Conservation (phyloP, 2,797 vertebrate genomes). For the Tragopan temminckii region DNA sequence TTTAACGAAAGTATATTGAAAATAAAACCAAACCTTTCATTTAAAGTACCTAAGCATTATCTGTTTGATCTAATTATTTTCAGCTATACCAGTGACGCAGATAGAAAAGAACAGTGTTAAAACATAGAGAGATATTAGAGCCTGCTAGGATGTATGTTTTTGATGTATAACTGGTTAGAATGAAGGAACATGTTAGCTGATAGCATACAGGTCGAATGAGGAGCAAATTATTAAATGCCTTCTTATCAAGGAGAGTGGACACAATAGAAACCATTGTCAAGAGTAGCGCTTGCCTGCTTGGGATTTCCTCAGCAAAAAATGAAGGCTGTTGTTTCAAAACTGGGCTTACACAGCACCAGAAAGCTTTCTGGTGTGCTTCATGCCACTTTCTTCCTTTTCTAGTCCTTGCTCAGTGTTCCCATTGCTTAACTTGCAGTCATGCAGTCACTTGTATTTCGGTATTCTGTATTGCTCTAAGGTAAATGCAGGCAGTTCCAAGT, state of each 20-base stretch:
- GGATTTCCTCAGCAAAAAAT: neutral
- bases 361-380: neutral
- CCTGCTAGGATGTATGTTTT: neutral
- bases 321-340: neutral
- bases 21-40: neutral
- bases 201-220: neutral
- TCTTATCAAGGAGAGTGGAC: neutral
- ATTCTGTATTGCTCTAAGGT: neutral
- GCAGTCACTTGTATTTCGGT: neutral
- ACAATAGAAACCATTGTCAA: neutral
- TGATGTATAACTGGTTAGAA: neutral
- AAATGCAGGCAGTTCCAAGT: neutral
- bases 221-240: neutral
- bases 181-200: neutral
- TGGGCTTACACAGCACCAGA: neutral
- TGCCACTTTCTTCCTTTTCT: neutral
- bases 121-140: neutral
- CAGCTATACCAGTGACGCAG: neutral
- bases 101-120: neutral
- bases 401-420: neutral
- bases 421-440: rapidly evolving
- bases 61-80: neutral
- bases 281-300: neutral
- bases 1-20: neutral
- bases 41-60: neutral